Evolutionary conservation across 2,113 vertebrate genomes (phyloP).

Genomic region (Anser cygnoides): DNA sequence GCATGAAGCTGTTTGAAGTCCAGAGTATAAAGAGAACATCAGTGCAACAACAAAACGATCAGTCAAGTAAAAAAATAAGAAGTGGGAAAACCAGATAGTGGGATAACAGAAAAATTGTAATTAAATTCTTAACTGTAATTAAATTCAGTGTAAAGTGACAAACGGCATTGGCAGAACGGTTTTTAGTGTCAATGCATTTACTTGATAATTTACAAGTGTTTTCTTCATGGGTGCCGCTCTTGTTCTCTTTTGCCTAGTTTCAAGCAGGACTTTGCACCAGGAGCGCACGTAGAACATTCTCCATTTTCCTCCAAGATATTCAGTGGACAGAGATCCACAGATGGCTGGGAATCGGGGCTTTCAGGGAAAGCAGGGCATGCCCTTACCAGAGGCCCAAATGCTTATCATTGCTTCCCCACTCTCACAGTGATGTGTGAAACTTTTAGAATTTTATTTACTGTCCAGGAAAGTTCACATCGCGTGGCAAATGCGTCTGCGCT

Average conservation of each 20-base stretch:
- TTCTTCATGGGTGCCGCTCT: fast-evolving
- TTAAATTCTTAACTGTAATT: slow-evolving; percentile 45
- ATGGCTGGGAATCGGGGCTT: background rate
- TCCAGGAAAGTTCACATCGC: background rate
- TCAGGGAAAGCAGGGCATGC: background rate
- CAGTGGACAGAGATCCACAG: background rate
- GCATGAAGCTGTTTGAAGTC: slow-evolving; percentile 34
- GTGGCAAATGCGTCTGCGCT: no score
- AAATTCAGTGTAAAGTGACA: slow-evolving; percentile 16
- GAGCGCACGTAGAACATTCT: background rate
- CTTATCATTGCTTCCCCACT: background rate
- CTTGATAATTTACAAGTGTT: fast-evolving
- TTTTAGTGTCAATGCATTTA: background rate
- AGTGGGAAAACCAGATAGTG: background rate
- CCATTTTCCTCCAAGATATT: background rate
- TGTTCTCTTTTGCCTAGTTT: background rate
- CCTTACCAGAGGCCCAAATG: background rate
- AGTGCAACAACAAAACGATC: slow-evolving; percentile 16
- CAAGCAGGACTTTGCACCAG: background rate
- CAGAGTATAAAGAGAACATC: slow-evolving; percentile 55
- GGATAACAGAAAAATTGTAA: slow-evolving; percentile 34
- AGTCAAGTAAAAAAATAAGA: slow-evolving; percentile 4
- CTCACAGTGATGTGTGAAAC: background rate
- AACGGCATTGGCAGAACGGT: background rate
- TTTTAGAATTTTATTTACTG: background rate